Conservation (phyloP, 2,888 invertebrate species). For the Pseudanteris insignis region DNA sequence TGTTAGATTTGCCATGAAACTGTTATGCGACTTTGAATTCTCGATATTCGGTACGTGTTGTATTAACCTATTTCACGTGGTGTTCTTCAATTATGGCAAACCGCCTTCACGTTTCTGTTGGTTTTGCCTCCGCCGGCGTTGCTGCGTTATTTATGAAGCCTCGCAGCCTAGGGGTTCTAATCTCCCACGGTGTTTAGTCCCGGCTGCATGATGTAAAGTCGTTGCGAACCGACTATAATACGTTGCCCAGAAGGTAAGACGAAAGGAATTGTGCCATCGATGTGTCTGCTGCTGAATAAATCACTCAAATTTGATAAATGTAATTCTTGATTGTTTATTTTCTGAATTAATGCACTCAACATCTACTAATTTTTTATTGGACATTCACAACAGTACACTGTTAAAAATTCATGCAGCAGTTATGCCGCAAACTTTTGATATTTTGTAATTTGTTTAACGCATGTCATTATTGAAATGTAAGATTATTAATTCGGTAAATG, state of each 20-base stretch:
- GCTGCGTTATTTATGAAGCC: constrained; percentile 44
- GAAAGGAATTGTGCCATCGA: constrained; percentile 24
- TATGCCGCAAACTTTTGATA: too few relatives aligned
- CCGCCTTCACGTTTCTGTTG: constrained; percentile 31
- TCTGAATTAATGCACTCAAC: too few relatives aligned
- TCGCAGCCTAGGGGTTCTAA: constrained; percentile 43
- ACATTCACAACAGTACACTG: too few relatives aligned
- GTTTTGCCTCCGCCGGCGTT: constrained; percentile 26
- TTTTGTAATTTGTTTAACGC: too few relatives aligned
- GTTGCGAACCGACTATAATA: constrained; percentile 31
- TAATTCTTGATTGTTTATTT: too few relatives aligned
- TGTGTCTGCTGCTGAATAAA: constrained; percentile 14
- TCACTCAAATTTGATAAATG: constrained; percentile 25
- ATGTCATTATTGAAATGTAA: too few relatives aligned
- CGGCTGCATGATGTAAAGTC: constrained; percentile 33
- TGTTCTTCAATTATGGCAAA: constrained; percentile 40
- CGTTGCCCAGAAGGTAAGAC: constrained; percentile 36
- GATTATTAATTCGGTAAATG: too few relatives aligned
- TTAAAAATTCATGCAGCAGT: too few relatives aligned
- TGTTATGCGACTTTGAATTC: too few relatives aligned
- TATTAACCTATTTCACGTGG: constrained; percentile 36
- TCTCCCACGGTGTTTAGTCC: constrained; percentile 44
- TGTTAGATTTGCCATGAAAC: constrained; percentile 14
- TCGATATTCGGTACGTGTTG: constrained; percentile 30
- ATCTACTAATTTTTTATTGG: background rate